Percentiles rank a stretch among this genome's conserved stretches.
Conservation (phyloP, 1,140 invertebrate genomes). For the Drosophila cardini region DNA sequence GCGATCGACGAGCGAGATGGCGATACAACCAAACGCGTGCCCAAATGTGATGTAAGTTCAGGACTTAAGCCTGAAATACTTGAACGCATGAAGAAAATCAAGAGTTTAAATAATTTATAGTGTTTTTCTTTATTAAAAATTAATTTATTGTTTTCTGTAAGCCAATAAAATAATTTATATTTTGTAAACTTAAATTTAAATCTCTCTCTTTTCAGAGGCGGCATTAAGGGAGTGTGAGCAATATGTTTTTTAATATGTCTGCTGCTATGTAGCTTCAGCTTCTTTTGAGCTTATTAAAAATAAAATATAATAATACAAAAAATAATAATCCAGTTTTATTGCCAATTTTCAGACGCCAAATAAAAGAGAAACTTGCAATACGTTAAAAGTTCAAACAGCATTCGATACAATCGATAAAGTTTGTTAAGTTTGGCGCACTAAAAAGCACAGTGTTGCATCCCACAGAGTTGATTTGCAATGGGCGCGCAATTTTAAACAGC, state of each 20-base stretch:
- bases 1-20: neutral
- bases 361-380: neutral
- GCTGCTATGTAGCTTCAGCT: neutral
- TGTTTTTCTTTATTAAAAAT: neutral
- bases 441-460: conserved; percentile 13
- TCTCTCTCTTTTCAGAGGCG: conserved; percentile 42
- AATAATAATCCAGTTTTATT: neutral
- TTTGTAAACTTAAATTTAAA: neutral
- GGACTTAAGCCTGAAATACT: conserved; percentile 44
- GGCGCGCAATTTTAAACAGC: conserved; percentile 15
- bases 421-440: neutral
- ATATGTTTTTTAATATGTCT: neutral
- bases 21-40: neutral
- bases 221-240: neutral
- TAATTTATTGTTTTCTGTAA: conserved; percentile 2
- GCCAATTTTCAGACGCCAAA: neutral
- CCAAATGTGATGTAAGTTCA: conserved; percentile 21
- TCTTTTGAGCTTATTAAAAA: neutral
- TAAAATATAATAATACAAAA: neutral
- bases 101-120: conserved; percentile 21
- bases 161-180: conserved; percentile 24
- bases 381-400: neutral
- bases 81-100: conserved; percentile 39
- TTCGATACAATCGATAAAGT: neutral
- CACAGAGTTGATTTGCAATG: conserved; percentile 9